Evolutionary conservation across 1,140 invertebrate species (phyloP), one percentile per base, ranked within the genome.

Genomic region (Pseudachorutes palmiensis): DNA sequence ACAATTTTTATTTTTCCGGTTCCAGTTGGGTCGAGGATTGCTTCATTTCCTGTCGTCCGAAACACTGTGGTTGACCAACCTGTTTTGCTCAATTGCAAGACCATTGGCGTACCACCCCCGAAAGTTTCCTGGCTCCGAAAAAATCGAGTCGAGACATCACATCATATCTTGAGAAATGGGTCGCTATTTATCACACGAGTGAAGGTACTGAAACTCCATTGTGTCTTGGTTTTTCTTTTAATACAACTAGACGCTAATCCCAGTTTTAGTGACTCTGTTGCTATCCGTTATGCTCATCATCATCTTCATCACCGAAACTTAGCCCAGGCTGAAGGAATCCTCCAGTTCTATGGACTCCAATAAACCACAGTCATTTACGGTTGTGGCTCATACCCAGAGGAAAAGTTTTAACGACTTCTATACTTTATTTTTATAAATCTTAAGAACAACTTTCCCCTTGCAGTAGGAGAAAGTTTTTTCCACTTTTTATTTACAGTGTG

Each of bases 81-180:
- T 16, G 75, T 80, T 0, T 70, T 71, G 16, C 71, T 82, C 0
- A 76, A 76, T 12, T 82, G 81, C 68, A 67, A 75, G 26, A 75
- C 76, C 9, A 77, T 80, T 0, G 80, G 80, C 30, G 70, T 76
- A 33, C 79, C 80, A 0, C 31, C 65, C 0, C 79, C 78, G 1
- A 68, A 72, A 29, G 71, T 81, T 28, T 72, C 71, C 5, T 82
- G 81, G 81, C 72, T 71, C 28, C 67, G 70, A 31, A 68, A 70
- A 33, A 49, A 63, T 51, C 64, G 59, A 9, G 33, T 59, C 14
- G 58, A 70, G 64, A 26, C 64, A 48, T 16, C 66, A 73, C 57
- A 68, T 31, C 33, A 62, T 26, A 5, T 68, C 19, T 19, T 64
- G 33, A 71, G 59, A 59, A 65, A 68, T 41, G 48, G 31, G 14